phyloP scores from a whole-genome alignment of 2,797 vertebrate species.

The Thripadectes ignobilis region DNA sequence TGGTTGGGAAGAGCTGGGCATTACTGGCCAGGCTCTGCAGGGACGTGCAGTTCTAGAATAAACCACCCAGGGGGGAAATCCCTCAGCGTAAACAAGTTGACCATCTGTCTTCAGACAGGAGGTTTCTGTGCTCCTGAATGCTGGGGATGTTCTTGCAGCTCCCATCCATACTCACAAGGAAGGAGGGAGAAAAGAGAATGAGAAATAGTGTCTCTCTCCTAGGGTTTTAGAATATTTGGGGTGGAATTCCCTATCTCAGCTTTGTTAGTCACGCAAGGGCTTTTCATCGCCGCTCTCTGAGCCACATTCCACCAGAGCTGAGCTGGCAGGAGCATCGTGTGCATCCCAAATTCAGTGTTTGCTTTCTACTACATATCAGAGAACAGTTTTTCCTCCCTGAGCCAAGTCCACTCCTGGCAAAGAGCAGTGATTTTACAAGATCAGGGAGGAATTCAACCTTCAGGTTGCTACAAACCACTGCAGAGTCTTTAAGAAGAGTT shows the following conservation, averaged over 20 bases:
- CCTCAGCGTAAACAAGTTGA: not conserved
- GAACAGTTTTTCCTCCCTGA: not conserved
- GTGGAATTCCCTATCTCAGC: not conserved
- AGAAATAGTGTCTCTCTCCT: not conserved
- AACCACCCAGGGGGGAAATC: not conserved
- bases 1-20: not conserved
- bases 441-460: not conserved
- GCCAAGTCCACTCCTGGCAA: not conserved
- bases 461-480: not conserved
- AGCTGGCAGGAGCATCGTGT: slow-evolving; percentile 1
- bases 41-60: not conserved
- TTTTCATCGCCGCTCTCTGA: not conserved
- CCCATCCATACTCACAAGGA: not conserved
- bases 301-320: not conserved
- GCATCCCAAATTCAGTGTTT: not conserved
- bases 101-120: not conserved
- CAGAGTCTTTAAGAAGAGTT: not conserved
- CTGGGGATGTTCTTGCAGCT: not conserved
- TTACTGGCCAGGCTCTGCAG: not conserved
- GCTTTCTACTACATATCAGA: not conserved
- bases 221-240: not conserved
- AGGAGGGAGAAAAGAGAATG: not conserved
- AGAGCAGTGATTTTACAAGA: not conserved
- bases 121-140: not conserved
- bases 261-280: not conserved